Evolutionary conservation across 2,797 vertebrate species (phyloP).

Genomic region (Ispidina picta): DNA sequence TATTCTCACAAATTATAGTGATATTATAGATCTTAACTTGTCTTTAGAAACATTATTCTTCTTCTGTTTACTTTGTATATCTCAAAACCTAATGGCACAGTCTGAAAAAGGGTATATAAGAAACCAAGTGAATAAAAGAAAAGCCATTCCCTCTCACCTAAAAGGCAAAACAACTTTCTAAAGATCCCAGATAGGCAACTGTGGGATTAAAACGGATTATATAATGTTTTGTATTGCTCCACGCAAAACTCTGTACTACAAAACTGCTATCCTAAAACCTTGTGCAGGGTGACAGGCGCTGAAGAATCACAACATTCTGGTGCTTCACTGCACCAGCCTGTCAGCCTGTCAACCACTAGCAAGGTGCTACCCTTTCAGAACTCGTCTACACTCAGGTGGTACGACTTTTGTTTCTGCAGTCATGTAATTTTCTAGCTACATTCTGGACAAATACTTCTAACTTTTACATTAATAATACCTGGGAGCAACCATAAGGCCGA

Average conservation of each 20-base stretch:
- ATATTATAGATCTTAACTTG: not conserved
- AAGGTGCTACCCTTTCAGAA: not conserved
- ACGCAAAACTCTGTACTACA: not conserved
- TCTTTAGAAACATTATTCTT: rapidly evolving
- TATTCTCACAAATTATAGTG: not conserved
- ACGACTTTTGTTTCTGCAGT: not conserved
- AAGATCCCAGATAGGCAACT: not conserved
- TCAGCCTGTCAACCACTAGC: rapidly evolving
- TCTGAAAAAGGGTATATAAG: not conserved
- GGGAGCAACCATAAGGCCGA: not conserved
- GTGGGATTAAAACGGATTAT: not conserved
- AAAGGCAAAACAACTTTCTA: not conserved
- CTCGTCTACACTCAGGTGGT: rapidly evolving
- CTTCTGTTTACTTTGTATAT: not conserved
- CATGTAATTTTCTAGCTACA: not conserved
- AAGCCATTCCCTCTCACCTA: not conserved
- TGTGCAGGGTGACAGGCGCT: not conserved
- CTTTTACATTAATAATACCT: not conserved
- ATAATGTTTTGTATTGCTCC: not conserved
- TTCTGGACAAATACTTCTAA: not conserved
- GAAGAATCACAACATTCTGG: not conserved
- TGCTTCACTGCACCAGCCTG: rapidly evolving
- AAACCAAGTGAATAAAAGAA: not conserved
- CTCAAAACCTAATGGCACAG: not conserved
- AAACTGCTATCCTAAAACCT: not conserved